phyloP scores from a whole-genome alignment of 1,140 invertebrate genomes.

The Helicoverpa armigera region DNA sequence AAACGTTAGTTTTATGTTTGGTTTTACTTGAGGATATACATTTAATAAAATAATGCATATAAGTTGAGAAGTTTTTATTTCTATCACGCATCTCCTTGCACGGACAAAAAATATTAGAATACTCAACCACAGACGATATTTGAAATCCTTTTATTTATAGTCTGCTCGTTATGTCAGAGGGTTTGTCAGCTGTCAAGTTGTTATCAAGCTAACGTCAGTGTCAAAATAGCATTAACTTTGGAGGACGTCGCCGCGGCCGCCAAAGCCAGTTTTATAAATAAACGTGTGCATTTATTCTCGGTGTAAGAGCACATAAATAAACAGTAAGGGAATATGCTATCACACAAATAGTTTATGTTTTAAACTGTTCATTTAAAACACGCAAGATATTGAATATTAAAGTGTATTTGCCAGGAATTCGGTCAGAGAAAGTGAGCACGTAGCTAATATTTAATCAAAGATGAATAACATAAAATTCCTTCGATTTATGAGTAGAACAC shows the following conservation, averaged over 20 bases:
- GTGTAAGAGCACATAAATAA: slow-evolving; percentile 19
- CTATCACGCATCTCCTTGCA: too few species aligned
- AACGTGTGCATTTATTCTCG: slow-evolving; percentile 19
- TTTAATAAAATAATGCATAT: background rate
- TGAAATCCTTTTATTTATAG: background rate
- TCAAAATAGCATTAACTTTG: slow-evolving; percentile 10
- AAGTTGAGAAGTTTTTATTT: background rate
- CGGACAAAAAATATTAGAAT: too few species aligned
- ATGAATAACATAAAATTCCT: slow-evolving; percentile 53
- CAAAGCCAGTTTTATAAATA: slow-evolving; percentile 27
- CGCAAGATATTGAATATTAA: too few species aligned
- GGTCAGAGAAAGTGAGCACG: slow-evolving; percentile 50
- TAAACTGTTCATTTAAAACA: background rate
- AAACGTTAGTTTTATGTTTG: slow-evolving; percentile 5
- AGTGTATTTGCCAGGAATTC: slow-evolving; percentile 21
- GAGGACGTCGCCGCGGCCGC: slow-evolving; percentile 8
- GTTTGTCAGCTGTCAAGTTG: background rate
- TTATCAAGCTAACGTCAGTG: slow-evolving; percentile 10
- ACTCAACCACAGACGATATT: too few species aligned
- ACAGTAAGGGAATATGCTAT: background rate
- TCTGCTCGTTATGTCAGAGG: background rate
- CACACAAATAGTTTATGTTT: background rate
- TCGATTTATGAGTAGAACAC: slow-evolving; percentile 35
- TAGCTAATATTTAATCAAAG: slow-evolving; percentile 41
- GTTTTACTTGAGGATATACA: background rate